Evolutionary conservation across 2,113 vertebrate genomes (phyloP).

Genomic region (Nettapus auritus): DNA sequence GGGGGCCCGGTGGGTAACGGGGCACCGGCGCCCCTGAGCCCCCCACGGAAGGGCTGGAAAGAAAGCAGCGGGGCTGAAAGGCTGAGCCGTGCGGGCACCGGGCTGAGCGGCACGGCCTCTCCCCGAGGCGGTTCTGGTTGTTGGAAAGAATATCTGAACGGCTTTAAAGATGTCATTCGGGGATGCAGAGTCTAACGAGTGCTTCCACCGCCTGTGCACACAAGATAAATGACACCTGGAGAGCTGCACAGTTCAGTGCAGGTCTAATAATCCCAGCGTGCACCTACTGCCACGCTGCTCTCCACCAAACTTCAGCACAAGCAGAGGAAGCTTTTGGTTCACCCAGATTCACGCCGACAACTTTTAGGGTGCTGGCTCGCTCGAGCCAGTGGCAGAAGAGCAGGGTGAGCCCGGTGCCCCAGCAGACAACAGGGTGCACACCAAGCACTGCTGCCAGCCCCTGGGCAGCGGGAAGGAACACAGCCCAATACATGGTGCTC

Average conservation of each 20-base stretch:
- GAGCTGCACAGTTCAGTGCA: background rate
- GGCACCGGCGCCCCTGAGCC: too few species aligned
- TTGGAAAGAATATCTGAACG: background rate
- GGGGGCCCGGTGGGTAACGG: too few species aligned
- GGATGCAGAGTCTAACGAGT: background rate
- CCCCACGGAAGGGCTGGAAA: too few species aligned
- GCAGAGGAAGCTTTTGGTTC: fast-evolving
- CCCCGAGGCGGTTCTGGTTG: background rate
- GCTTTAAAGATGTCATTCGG: background rate
- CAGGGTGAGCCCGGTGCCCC: background rate
- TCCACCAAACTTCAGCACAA: background rate
- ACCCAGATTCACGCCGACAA: fast-evolving
- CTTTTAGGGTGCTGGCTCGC: background rate
- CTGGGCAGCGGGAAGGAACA: background rate
- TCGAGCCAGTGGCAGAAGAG: background rate
- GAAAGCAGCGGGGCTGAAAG: background rate
- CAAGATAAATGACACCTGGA: background rate
- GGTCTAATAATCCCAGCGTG: background rate
- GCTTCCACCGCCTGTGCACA: background rate
- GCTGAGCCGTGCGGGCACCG: background rate
- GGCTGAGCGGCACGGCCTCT: background rate
- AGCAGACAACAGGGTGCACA: background rate
- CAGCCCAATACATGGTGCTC: background rate
- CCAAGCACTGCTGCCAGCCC: background rate
- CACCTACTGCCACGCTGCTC: background rate